These are phyloP conservation scores for Athene noctua DNA, from an alignment of 2,113 vertebrate genomes.

Conservation along the genomic window DNA sequence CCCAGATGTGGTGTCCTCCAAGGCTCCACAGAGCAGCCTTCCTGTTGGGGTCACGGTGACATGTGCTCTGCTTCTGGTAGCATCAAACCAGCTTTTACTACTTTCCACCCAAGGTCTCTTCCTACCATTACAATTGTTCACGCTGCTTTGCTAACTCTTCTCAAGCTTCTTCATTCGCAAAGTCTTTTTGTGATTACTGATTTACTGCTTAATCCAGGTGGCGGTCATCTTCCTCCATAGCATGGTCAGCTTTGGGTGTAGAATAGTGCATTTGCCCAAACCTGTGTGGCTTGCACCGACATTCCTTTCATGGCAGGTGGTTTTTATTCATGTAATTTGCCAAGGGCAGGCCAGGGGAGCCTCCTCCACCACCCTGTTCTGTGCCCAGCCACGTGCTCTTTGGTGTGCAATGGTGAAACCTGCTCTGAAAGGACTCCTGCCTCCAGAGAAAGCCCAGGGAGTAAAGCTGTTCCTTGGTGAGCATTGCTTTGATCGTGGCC, in stretches of 20 bases:
- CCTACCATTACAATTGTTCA: neutral
- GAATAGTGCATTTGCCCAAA: neutral
- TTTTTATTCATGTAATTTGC: neutral
- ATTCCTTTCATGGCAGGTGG: fast-evolving
- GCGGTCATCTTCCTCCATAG: neutral
- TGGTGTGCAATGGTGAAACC: neutral
- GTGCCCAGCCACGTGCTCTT: fast-evolving
- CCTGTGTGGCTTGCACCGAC: fast-evolving
- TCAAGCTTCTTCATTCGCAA: neutral
- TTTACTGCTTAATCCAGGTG: neutral
- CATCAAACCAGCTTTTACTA: neutral
- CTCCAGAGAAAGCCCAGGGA: neutral
- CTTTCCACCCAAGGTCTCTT: neutral
- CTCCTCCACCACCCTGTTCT: neutral
- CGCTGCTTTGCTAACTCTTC: neutral
- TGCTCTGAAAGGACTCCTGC: too few species aligned
- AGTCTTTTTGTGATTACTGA: neutral
- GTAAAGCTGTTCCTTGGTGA: neutral
- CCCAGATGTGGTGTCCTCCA: fast-evolving
- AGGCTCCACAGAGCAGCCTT: too few species aligned
- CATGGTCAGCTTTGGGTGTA: fast-evolving
- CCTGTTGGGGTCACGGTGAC: neutral
- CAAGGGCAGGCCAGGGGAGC: neutral
- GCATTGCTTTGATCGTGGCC: fast-evolving
- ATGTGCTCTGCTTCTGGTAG: neutral